Evolutionary conservation across 2,113 vertebrate genomes (phyloP).

Genomic region (Oriolus oriolus): DNA sequence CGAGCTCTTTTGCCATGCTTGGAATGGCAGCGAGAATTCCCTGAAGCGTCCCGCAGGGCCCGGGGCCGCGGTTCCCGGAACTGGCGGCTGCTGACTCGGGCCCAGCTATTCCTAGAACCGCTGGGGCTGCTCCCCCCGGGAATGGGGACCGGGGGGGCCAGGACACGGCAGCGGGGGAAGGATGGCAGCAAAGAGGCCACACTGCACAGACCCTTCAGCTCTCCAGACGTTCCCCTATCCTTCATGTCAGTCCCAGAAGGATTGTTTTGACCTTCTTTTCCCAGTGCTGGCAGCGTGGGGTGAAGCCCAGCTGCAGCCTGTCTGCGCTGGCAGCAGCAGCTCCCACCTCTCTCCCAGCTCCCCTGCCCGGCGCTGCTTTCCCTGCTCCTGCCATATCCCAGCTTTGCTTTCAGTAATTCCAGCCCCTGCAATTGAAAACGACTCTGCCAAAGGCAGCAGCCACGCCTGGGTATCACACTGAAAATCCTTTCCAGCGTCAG

Average conservation of each 20-base stretch:
- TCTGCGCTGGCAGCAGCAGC: not conserved
- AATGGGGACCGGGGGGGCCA: not conserved
- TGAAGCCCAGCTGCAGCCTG: not conserved
- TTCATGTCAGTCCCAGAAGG: not conserved
- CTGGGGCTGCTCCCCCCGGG: not conserved
- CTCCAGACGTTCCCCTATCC: not conserved
- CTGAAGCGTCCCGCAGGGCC: slow-evolving; percentile 45
- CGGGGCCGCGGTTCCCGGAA: slow-evolving; percentile 43
- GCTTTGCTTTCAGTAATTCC: not conserved
- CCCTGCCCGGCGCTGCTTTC: not conserved
- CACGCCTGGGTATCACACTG: not conserved
- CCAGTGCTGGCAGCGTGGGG: accelerated
- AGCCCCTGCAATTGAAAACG: not conserved
- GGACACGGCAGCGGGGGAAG: not conserved
- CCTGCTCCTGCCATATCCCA: not conserved
- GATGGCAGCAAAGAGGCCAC: not conserved
- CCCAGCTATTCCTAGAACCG: slow-evolving; percentile 50
- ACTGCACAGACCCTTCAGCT: not conserved
- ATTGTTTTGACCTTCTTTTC: not conserved
- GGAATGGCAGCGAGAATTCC: slow-evolving; percentile 65
- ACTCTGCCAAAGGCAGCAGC: not conserved
- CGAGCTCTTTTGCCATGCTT: slow-evolving; percentile 54
- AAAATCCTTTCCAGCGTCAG: not conserved
- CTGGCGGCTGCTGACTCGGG: slow-evolving; percentile 34
- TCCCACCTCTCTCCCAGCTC: not conserved